These are phyloP conservation scores for Eretmochelys imbricata DNA, from an alignment of 2,113 vertebrate genomes.

Conservation along the genomic window DNA sequence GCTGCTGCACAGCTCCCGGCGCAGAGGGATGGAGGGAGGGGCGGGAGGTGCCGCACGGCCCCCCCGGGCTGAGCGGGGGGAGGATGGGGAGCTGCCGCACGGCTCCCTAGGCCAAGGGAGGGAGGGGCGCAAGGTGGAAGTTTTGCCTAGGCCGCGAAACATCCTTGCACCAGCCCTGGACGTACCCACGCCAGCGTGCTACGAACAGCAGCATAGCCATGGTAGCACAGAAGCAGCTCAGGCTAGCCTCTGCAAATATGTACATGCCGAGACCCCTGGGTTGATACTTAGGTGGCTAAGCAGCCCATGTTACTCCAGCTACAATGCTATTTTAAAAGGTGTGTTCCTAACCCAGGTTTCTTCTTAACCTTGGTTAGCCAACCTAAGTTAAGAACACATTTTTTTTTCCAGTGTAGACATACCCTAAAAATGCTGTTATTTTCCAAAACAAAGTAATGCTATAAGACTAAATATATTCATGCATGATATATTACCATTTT, in stretches of 20 bases:
- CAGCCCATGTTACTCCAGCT: not conserved
- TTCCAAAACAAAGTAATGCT: not conserved
- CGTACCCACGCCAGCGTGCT: not conserved
- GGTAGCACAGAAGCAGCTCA: not conserved
- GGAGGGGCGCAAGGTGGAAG: too few species aligned
- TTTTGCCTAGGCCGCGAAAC: too few species aligned
- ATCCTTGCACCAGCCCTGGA: too few species aligned
- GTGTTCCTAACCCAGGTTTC: not conserved
- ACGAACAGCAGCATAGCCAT: not conserved
- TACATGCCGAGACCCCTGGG: not conserved
- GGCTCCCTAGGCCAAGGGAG: too few species aligned
- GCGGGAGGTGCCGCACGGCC: too few species aligned
- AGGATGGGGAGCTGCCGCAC: too few species aligned
- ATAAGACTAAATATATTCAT: fast-evolving
- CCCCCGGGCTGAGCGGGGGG: too few species aligned
- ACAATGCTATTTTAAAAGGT: not conserved
- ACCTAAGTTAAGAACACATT: not conserved
- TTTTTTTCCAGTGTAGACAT: not conserved
- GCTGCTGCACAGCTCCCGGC: too few species aligned
- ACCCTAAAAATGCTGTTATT: not conserved
- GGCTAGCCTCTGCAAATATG: not conserved
- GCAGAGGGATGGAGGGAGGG: too few species aligned
- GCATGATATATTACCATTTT: not conserved
- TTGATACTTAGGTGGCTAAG: not conserved
- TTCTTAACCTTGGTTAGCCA: not conserved